Evolutionary conservation across 2,888 invertebrate species (phyloP), one percentile per base, ranked within the genome.

Genomic region (Aleiodes leptofemur): DNA sequence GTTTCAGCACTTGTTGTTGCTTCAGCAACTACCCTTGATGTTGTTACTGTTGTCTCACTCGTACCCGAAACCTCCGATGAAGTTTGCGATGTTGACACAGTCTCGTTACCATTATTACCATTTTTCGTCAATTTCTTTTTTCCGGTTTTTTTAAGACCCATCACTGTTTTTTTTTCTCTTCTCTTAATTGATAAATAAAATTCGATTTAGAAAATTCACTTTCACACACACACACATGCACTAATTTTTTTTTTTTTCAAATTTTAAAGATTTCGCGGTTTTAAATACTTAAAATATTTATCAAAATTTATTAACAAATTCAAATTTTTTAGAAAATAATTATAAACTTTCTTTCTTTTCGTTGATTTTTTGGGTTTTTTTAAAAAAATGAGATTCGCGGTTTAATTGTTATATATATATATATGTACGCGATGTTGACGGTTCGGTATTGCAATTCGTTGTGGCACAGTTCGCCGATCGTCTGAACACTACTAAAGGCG

Each of bases 11-110:
- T 74, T 72, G 81, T 82, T 56, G 74, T 83, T 57, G 85, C 82
- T 74, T 87, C 88, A 73, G 86, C 81, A 29, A 85, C 82, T n/a
- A 87, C 80, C 70, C 83, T 86, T 34, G 84, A 83, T 64, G 86
- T 83, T 31, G 86, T 83, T 14, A 78, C 66, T n/a, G 56, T 72
- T 14, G 72, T 76, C 69, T 64, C 70, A 64, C 81, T 83, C 64
- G 80, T 77, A 6, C 81, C 72, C 13, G 77, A 76, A 7, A 80
- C 68, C 72, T 82, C 43, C 56, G 76, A 78, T 14, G 80, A 78
- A 31, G 78, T 77, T 31, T 76, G 74, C 29, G 78, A 74, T 29
- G 80, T 76, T 43, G 80, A 74, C 0, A 79, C 77, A 56, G 80
- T 51, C 34, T 81, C 79, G n/a, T 76, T 56, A 83, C 83, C 83